Percentiles rank a stretch among this genome's conserved stretches.
phyloP scores from a whole-genome alignment of 2,113 vertebrate species.

The Labeo rohita region DNA sequence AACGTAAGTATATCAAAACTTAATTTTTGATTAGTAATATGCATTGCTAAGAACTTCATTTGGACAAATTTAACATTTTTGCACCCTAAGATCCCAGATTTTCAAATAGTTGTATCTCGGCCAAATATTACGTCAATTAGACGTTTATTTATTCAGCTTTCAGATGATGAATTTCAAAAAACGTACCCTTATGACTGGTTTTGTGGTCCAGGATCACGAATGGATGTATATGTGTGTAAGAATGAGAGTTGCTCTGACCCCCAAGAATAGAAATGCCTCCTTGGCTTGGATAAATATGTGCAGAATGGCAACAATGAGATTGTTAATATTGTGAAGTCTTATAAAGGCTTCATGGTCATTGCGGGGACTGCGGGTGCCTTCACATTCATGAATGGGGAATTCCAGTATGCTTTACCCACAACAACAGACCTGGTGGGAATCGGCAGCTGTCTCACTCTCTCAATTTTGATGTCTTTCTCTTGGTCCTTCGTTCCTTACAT shows the following conservation, averaged over 20 bases:
- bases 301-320: slow-evolving; percentile 44
- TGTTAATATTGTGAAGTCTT: slow-evolving; percentile 29
- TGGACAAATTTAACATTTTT: too few relatives aligned
- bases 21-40: too few relatives aligned
- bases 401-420: slow-evolving; percentile 7
- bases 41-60: too few relatives aligned
- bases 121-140: too few relatives aligned
- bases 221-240: slow-evolving; percentile 4
- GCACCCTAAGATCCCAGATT: too few relatives aligned
- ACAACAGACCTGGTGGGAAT: slow-evolving; percentile 43
- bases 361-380: slow-evolving; percentile 13
- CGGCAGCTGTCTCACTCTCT: slow-evolving; percentile 33
- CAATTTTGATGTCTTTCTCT: slow-evolving; percentile 9
- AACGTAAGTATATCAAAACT: too few relatives aligned
- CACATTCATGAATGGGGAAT: slow-evolving; percentile 42
- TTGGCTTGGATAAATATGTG: slow-evolving; percentile 34
- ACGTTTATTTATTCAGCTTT: too few relatives aligned
- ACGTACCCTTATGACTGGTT: too few relatives aligned
- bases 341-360: slow-evolving; percentile 28
- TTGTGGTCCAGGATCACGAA: too few relatives aligned
- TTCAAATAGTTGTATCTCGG: too few relatives aligned
- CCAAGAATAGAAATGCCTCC: neutral
- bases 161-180: too few relatives aligned
- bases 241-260: neutral
- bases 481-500: neutral